Evolutionary conservation across 2,113 vertebrate genomes (phyloP), one percentile per base, ranked within the genome.

Genomic region (Ochotona princeps): DNA sequence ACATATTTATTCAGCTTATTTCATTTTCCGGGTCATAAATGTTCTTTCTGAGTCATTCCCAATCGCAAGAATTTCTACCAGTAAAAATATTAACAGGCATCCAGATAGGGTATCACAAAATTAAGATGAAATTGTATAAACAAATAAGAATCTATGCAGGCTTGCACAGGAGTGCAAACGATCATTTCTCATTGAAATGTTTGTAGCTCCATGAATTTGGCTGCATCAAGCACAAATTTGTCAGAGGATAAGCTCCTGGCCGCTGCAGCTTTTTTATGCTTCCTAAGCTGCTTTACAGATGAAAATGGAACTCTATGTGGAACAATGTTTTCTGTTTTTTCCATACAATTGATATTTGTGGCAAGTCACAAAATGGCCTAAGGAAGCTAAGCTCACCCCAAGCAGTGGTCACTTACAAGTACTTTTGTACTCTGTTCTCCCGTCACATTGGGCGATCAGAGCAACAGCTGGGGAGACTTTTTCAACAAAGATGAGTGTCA

Each of bases 401-500:
- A 97, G 95, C 96, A 97, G 95, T 14, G 93, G 97, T 98, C 97
- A 97, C 97, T 98, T 96, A 96, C 94, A 97, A 97, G 97, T 97
- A 97, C 97, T 98, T 98, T 97, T 98, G 98, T 98, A 95, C 96
- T 98, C 96, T 97, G 97, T 94, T 81, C 97, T 97, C 94, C 90
- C 94, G 97, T 98, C 98, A 98, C 98, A 98, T 98, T 98, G 97
- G 98, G 97, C 96, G 98, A 97, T 97, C 96, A 96, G 96, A 97
- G 97, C 98, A 98, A 98, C 98, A 98, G 98, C 98, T 98, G 98
- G 98, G 98, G 98, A 98, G 98, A 98, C 98, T 98, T 98, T 97
- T 97, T 98, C 98, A 98, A 98, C 98, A 98, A 98, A 98, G 98
- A 98, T 98, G 98, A 98, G 98, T 98, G 98, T 98, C 97, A 97